Base-by-base conservation (phyloP, 2,113 vertebrate species). In the Mastomys natalensis region DNA sequence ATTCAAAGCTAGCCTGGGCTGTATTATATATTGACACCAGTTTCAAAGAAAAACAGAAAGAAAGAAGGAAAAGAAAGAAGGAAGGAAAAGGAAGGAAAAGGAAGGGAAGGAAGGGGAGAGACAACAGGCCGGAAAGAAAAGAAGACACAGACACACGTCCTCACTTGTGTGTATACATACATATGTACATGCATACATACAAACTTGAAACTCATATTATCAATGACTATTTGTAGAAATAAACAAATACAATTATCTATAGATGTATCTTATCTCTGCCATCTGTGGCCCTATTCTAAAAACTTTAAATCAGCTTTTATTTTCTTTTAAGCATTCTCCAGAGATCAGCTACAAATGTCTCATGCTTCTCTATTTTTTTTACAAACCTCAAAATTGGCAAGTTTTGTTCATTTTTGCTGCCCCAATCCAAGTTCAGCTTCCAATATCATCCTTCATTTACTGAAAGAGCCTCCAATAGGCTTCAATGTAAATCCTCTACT, bases 61-160 rank as follows among this genome's bases (percentile, higher is more conserved):
- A 48, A 87, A 21, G 26, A 66, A 48, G 5, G 34, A 4, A 24
- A 70, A 9, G 2, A 70, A 34, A 15, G 3, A 70, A 37, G 8
- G 0, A 22, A 48, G 11, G 2, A n/a, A 40, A 70, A 37, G 8
- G 0, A 22, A 48, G 11, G 2, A n/a, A 40, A 3, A 16, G 3
- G 31, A 5, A 37, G 31, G 19, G 31, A n/a, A 70, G 5, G 48
- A n/a, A 53, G 11, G 45, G 13, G 8, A 29, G 45, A 7, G 66
- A 66, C 13, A 3, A 51, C 48, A 21, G 11, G 11, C 5, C 5
- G 37, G 19, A 45, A 48, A 68, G 29, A 19, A 68, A n/a, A 70
- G 21, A 87, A 51, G 24, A 8, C 45, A 68, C 43, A 37, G 68
- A 87, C 62, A 76, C 34, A 82, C 17, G 40, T 19, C 84, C 17